phyloP scores from a whole-genome alignment of 2,113 vertebrate genomes.

The Hoplias malabaricus region DNA sequence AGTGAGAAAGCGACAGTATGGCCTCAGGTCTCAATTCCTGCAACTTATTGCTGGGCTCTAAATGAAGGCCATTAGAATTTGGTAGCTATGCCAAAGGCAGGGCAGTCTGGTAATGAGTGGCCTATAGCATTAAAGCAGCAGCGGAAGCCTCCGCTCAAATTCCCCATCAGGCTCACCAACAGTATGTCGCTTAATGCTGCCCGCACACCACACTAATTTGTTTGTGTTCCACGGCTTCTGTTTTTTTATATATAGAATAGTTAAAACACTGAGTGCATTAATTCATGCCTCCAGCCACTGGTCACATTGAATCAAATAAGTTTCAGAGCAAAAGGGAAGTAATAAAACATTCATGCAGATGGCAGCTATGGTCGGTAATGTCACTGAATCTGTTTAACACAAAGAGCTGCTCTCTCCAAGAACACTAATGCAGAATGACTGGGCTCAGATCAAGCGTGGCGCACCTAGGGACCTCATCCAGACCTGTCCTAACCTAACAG shows the following conservation, averaged over 20 bases:
- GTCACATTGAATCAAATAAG: constrained; percentile 46
- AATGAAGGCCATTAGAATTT: constrained; percentile 4
- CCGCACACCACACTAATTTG: background rate
- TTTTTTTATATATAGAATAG: background rate
- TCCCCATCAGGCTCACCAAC: background rate
- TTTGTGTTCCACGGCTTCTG: constrained; percentile 1
- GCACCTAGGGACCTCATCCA: background rate
- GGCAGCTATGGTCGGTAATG: background rate
- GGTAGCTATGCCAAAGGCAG: background rate
- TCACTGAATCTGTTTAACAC: background rate
- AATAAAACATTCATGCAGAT: constrained; percentile 3
- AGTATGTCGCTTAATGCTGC: background rate
- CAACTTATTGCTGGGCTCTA: background rate
- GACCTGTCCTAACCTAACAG: background rate
- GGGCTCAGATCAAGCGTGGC: background rate
- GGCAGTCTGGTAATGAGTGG: constrained; percentile 9
- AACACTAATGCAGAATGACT: constrained; percentile 7
- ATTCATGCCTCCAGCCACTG: constrained; percentile 28
- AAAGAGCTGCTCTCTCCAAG: background rate
- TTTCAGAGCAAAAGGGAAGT: background rate
- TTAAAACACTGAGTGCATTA: constrained; percentile 11
- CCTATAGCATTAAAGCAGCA: constrained; percentile 3
- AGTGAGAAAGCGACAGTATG: background rate
- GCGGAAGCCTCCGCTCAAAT: background rate
- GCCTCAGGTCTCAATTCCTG: background rate